phyloP scores from a whole-genome alignment of 2,113 vertebrate genomes.

The Pterocles gutturalis region DNA sequence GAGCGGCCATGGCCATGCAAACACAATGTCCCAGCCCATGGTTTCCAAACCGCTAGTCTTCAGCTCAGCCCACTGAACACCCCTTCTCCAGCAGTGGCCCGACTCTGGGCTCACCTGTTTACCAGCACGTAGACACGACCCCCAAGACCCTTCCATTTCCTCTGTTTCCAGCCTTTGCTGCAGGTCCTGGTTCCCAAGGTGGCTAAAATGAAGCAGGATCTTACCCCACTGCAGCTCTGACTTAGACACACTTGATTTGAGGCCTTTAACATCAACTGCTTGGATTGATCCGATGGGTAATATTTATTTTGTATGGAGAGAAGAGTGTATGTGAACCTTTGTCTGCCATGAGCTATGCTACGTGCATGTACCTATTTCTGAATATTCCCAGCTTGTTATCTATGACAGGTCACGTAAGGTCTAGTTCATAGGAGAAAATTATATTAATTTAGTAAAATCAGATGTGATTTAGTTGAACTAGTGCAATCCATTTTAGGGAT shows the following conservation, averaged over 20 bases:
- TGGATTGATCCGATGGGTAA: rapidly evolving
- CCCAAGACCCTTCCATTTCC: background rate
- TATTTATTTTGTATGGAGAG: background rate
- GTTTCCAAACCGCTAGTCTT: background rate
- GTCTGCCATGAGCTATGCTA: background rate
- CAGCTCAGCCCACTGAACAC: background rate
- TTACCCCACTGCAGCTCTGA: background rate
- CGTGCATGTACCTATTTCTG: background rate
- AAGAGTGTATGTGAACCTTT: background rate
- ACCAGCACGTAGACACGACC: background rate
- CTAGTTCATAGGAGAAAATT: background rate
- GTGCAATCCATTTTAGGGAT: background rate
- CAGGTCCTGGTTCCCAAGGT: background rate
- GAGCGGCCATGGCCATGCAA: background rate
- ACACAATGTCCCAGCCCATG: background rate
- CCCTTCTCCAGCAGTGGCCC: background rate
- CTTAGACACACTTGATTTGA: background rate
- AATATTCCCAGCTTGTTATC: background rate
- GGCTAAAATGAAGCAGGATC: background rate
- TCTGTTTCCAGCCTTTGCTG: background rate
- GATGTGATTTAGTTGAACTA: background rate
- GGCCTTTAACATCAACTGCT: background rate
- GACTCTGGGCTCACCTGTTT: background rate
- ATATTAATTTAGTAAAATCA: background rate
- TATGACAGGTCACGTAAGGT: background rate